A percentile compares a stretch with the other conserved stretches of the same genome.
These are phyloP conservation scores for Coelopa pilipes DNA, from an alignment of 2,888 invertebrate species.

Conservation along the genomic window DNA sequence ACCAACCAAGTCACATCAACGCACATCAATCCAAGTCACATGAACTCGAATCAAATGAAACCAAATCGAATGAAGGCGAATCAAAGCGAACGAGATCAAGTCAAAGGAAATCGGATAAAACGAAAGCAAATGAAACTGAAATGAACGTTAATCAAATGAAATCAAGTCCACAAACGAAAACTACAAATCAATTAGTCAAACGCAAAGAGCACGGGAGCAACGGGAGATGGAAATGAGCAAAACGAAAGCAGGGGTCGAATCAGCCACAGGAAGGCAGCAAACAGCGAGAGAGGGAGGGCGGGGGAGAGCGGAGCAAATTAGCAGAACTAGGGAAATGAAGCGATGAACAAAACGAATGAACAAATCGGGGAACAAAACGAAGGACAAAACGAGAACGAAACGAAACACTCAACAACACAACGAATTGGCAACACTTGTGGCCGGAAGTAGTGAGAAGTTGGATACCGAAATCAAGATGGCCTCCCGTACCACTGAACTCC, in stretches of 20 bases:
- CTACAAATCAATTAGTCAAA: not conserved
- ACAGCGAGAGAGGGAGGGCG: too few species aligned
- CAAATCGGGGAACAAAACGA: constrained; percentile 28
- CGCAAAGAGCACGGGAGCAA: too few species aligned
- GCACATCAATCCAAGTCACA: too few species aligned
- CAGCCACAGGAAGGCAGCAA: too few species aligned
- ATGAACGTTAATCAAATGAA: too few species aligned
- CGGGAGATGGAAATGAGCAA: too few species aligned
- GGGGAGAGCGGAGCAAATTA: too few species aligned
- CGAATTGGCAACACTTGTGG: constrained; percentile 38
- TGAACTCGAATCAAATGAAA: too few species aligned
- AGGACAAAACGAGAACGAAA: constrained; percentile 22
- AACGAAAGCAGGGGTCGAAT: too few species aligned
- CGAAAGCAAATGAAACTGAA: not conserved
- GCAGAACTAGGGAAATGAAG: constrained; percentile 31
- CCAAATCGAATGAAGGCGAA: not conserved
- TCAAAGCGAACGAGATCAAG: not conserved
- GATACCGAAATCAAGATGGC: constrained; percentile 69
- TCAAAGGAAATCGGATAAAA: not conserved
- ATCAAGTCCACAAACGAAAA: not conserved
- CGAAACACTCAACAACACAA: constrained; percentile 24
- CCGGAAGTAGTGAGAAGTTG: constrained; percentile 51
- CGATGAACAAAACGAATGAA: constrained; percentile 32
- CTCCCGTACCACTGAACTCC: constrained; percentile 82
- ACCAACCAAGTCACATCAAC: too few species aligned